phyloP scores from a whole-genome alignment of 2,888 invertebrate species.

The Helicoverpa assulta region DNA sequence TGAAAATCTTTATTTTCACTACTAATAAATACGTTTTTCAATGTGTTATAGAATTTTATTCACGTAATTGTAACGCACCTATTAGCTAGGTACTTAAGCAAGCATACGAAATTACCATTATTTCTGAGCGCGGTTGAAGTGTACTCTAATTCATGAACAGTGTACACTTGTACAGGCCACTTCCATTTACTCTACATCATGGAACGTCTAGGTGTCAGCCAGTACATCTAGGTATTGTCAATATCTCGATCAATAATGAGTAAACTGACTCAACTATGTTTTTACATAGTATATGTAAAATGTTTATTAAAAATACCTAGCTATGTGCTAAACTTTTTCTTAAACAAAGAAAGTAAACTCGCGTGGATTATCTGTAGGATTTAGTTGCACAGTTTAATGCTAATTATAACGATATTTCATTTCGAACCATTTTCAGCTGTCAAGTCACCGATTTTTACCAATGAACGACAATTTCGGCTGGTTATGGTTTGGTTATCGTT shows the following conservation, averaged over 20 bases:
- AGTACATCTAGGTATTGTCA: conserved; percentile 39
- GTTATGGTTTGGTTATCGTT: too few species aligned
- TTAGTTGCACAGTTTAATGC: conserved; percentile 14
- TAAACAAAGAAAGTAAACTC: conserved; percentile 2
- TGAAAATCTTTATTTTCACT: too few species aligned
- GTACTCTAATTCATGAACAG: background rate
- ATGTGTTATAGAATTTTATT: too few species aligned
- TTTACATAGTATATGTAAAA: conserved; percentile 30
- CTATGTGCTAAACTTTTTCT: conserved; percentile 32
- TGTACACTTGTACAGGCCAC: background rate
- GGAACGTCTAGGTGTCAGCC: conserved; percentile 35
- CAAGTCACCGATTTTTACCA: too few species aligned
- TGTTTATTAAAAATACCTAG: conserved; percentile 32
- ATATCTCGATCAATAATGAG: conserved; percentile 55
- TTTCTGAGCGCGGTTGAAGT: background rate
- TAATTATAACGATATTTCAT: too few species aligned
- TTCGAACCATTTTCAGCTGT: too few species aligned
- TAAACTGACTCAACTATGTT: conserved; percentile 10
- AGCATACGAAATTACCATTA: too few species aligned
- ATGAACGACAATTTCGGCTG: too few species aligned
- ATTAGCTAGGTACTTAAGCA: too few species aligned
- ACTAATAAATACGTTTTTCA: too few species aligned
- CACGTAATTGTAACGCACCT: too few species aligned
- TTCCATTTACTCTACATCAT: conserved; percentile 28
- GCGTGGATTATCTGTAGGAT: conserved; percentile 23